Evolutionary conservation across 2,113 vertebrate genomes (phyloP), one percentile per base, ranked within the genome.

Genomic region (Neoarius graeffei): DNA sequence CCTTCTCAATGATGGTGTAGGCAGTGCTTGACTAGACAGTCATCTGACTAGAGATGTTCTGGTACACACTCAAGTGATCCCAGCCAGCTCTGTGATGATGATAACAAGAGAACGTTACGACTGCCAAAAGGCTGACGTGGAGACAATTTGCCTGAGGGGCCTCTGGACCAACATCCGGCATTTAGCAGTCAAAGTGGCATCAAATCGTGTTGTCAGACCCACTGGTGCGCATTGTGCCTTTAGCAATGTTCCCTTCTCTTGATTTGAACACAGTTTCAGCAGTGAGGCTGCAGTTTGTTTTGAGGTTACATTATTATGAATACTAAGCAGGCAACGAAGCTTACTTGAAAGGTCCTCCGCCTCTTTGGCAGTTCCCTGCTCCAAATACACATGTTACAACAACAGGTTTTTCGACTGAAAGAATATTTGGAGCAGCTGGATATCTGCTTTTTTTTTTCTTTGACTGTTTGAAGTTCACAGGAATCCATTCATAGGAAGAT

Each of bases 91-190:
- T 81, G 71, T 92, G 93, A 94, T 90, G 93, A 94, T 90, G 92
- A 89, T 91, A 92, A 93, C 88, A 87, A 89, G 89, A 90, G 86
- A 90, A 91, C 42, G 86, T 91, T 90, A 91, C 89, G 88, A 87
- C 90, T 86, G 87, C 89, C 89, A 90, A 87, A 91, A 91, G 93
- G 93, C 92, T 90, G 87, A 89, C 89, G 93, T 93, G 89, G 90
- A 92, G 91, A 91, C 77, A 81, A 35, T 60, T 73, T 54, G 84
- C 92, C 92, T 59, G 86, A 92, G 91, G 92, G 90, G 30, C 48
- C 73, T 62, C 87, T 76, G 89, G 80, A 90, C 84, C 73, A 59
- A 89, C 83, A 89, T 87, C 83, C 89, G 85, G 89, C 81, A 85
- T 87, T 91, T 91, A 66, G 84, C 25, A 86, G 87, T 80, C 85